Evolutionary conservation across 2,888 invertebrate genomes (phyloP).

Genomic region (Piscicola geometra): DNA sequence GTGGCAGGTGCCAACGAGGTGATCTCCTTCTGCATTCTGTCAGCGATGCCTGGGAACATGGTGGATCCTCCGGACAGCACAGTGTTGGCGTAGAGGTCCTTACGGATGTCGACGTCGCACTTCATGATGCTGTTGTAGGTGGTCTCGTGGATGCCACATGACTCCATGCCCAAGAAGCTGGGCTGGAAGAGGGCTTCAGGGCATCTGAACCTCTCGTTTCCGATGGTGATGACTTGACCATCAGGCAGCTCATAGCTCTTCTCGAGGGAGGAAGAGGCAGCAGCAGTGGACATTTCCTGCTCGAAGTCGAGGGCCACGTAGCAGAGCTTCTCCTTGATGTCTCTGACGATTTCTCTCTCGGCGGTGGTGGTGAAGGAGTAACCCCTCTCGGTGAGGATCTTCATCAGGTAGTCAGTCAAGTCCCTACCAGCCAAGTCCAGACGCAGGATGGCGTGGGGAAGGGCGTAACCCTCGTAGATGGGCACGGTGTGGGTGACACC

Average conservation of each 20-base stretch:
- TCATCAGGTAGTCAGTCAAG: constrained; percentile 43
- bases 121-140: constrained; percentile 53
- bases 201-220: constrained; percentile 51
- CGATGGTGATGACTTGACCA: constrained; percentile 51
- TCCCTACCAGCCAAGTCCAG: constrained; percentile 47
- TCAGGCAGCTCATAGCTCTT: constrained; percentile 67
- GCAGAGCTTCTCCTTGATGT: constrained; percentile 89
- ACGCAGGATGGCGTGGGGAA: constrained; percentile 93
- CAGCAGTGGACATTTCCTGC: constrained; percentile 90
- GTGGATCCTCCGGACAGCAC: constrained; percentile 88
- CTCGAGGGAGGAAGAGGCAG: constrained; percentile 80
- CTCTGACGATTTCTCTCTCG: constrained; percentile 85
- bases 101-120: constrained; percentile 54
- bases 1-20: constrained; percentile 70
- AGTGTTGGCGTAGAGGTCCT: constrained; percentile 60
- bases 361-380: constrained; percentile 56
- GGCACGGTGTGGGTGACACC: constrained; percentile 83
- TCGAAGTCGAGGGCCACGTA: constrained; percentile 90
- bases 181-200: constrained; percentile 54
- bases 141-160: constrained; percentile 47
- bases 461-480: constrained; percentile 87
- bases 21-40: constrained; percentile 96
- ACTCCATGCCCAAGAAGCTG: constrained; percentile 51
- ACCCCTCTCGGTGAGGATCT: constrained; percentile 63
- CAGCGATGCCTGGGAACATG: constrained; percentile 94